phyloP scores from a whole-genome alignment of 2,888 invertebrate genomes.

The Eristalis arbustorum region DNA sequence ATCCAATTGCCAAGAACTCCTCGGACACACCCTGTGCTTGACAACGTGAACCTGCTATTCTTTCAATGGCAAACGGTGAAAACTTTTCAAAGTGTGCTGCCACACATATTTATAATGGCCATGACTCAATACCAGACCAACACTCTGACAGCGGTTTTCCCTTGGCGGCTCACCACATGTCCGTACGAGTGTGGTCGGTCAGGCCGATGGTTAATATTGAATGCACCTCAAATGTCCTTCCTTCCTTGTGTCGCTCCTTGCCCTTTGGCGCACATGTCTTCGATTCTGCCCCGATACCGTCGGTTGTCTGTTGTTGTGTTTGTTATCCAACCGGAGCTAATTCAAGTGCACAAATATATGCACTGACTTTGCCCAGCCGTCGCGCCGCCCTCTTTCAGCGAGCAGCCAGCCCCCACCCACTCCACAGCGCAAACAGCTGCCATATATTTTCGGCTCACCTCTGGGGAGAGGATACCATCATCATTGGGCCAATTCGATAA shows the following conservation, averaged over 20 bases:
- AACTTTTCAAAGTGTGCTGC: not conserved
- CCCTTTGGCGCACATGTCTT: not conserved
- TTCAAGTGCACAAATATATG: constrained; percentile 7
- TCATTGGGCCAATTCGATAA: constrained; percentile 51
- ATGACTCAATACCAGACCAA: constrained; percentile 11
- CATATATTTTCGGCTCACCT: constrained; percentile 15
- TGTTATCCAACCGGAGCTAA: not conserved
- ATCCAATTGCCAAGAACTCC: not conserved
- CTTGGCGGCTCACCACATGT: not conserved
- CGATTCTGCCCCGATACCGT: not conserved
- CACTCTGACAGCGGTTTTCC: constrained; percentile 1
- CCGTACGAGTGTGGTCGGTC: constrained; percentile 2
- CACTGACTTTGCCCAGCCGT: not conserved
- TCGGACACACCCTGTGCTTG: constrained; percentile 12
- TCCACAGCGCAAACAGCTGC: not conserved
- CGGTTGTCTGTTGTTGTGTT: not conserved
- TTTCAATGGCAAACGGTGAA: not conserved
- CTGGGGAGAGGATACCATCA: constrained; percentile 15
- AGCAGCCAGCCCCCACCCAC: too few species aligned
- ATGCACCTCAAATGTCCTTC: constrained; percentile 13
- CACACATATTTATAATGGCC: not conserved
- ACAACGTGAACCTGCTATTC: not conserved
- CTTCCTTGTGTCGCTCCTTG: not conserved
- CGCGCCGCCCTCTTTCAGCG: not conserved
- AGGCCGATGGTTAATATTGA: constrained; percentile 8